Evolutionary conservation across 2,797 vertebrate species (phyloP).

Genomic region (Gallinago solitaria): DNA sequence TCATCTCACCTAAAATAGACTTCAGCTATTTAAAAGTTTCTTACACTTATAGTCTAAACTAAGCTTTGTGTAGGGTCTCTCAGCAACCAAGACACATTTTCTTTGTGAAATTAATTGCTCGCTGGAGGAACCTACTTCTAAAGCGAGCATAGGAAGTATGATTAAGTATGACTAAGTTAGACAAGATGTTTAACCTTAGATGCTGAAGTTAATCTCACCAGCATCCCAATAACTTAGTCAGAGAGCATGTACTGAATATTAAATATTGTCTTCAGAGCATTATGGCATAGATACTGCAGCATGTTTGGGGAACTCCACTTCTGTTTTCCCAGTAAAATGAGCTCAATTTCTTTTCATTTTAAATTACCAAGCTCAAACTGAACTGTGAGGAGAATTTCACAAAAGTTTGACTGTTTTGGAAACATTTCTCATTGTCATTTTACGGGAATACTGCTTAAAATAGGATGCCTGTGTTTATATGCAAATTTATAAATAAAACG

Average conservation of each 20-base stretch:
- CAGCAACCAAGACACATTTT: not conserved
- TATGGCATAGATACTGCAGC: not conserved
- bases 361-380: not conserved
- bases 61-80: not conserved
- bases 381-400: not conserved
- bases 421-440: not conserved
- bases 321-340: not conserved
- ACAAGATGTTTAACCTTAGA: not conserved
- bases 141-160: not conserved
- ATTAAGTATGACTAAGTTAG: not conserved
- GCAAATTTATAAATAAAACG: not conserved
- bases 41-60: not conserved
- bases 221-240: not conserved
- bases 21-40: not conserved
- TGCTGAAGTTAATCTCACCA: not conserved
- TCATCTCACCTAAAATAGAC: not conserved
- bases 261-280: not conserved
- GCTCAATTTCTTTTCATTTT: not conserved
- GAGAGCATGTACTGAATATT: not conserved
- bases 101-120: not conserved
- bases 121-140: not conserved
- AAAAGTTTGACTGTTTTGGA: not conserved
- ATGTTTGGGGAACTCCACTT: not conserved
- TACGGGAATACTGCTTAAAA: not conserved
- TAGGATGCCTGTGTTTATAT: not conserved